phyloP scores from a whole-genome alignment of 2,797 vertebrate genomes.

The Phataginus tetradactyla region DNA sequence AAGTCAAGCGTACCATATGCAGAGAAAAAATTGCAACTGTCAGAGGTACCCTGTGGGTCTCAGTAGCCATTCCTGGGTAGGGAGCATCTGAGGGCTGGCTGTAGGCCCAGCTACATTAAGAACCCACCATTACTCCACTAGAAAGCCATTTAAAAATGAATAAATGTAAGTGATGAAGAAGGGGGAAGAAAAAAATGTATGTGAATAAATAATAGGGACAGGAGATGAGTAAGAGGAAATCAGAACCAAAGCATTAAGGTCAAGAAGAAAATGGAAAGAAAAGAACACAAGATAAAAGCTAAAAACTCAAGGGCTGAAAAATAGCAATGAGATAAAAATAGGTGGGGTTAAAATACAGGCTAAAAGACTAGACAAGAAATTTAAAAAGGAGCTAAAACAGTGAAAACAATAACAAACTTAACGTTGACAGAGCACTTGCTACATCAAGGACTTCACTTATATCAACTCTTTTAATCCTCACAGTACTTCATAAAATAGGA shows the following conservation, averaged over 20 bases:
- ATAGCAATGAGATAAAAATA: not conserved
- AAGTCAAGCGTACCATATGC: not conserved
- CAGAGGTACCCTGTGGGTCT: not conserved
- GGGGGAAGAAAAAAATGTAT: not conserved
- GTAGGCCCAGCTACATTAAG: not conserved
- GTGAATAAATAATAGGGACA: not conserved
- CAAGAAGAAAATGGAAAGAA: not conserved
- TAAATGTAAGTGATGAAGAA: not conserved
- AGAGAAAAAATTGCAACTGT: not conserved
- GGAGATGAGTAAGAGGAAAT: not conserved
- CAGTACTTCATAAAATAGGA: not conserved
- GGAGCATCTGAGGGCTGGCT: not conserved
- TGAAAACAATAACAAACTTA: accelerated
- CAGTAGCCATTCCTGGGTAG: too few species aligned
- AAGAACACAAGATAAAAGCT: not conserved
- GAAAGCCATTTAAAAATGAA: not conserved
- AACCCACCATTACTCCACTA: not conserved
- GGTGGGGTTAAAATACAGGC: not conserved
- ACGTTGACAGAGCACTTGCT: accelerated
- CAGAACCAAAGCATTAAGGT: not conserved
- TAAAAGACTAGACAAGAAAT: not conserved
- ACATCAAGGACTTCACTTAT: accelerated
- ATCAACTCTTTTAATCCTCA: not conserved
- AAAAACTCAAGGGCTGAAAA: not conserved
- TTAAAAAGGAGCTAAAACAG: not conserved